Evolutionary conservation across 2,113 vertebrate genomes (phyloP).

Genomic region (Mormyrus lacerda): DNA sequence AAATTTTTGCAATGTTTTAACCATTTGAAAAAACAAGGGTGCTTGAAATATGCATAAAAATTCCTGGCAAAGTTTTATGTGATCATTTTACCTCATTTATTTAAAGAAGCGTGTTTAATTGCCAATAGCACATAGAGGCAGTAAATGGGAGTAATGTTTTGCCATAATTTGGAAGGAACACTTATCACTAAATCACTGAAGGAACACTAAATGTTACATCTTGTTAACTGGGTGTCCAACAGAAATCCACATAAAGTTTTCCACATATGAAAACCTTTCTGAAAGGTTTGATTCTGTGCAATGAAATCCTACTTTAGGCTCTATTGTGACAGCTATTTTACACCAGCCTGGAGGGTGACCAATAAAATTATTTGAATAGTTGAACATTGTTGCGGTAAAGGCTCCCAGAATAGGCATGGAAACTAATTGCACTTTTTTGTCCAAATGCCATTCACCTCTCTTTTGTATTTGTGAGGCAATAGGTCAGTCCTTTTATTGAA

Average conservation of each 20-base stretch:
- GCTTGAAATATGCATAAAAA: no score
- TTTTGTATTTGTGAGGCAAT: constrained; percentile 1
- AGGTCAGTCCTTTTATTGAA: not conserved
- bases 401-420: not conserved
- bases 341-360: not conserved
- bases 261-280: not conserved
- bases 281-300: not conserved
- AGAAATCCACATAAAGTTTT: not conserved
- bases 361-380: not conserved
- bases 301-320: no score
- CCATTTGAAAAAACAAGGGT: not conserved
- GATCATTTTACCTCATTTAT: not conserved
- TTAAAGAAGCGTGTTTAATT: not conserved
- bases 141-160: not conserved
- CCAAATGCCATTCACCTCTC: not conserved
- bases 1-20: not conserved
- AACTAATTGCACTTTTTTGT: constrained; percentile 13
- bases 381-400: constrained; percentile 4
- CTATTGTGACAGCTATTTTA: not conserved
- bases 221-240: not conserved
- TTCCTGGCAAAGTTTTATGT: not conserved
- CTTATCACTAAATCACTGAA: no score
- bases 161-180: not conserved
- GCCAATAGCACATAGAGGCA: not conserved
- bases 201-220: not conserved